Base-by-base conservation (phyloP, 2,113 vertebrate species). In the Melanotaenia duboulayi region DNA sequence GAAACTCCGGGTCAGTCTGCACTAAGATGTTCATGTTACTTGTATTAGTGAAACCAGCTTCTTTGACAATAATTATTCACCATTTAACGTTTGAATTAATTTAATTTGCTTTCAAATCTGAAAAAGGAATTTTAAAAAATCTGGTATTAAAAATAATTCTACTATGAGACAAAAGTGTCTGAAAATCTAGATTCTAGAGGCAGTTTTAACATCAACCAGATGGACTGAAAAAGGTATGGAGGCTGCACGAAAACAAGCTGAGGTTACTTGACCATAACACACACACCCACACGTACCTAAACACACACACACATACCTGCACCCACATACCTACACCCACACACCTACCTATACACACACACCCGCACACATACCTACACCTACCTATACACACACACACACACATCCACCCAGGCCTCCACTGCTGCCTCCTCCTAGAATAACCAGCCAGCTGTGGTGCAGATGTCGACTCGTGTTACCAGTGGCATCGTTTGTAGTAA, bases 401-500 rank as follows among this genome's bases (percentile, higher is more conserved):
- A 28, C 28, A 28, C 28, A 28, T 6, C 3, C 28, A 28, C 28
- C 28, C 28, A 3, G n/a, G 1, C 40, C 64, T 82, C 67, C 54
- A 48, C 60, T 14, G 22, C 52, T 70, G 65, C 74, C 62, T 77
- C 46, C 1, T 48, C 35, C 39, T 71, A 50, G 55, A 49, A 40
- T 61, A 76, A 37, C 48, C 32, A 54, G 37, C 71, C 88, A 93
- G 86, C 90, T 93, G 91, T 87, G 77, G 9, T 63, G 82, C 90
- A 92, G 87, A 90, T 91, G 89, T 91, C 84, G 56, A 37, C 48
- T 74, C 24, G 35, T 16, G 73, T 59, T 1, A 25, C 54, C 20
- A 65, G 61, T 17, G 46, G 66, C 23, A 16, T 62, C 51, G 48
- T 19, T 13, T 57, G 46, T 17, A 35, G 35, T 25, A 48, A 62